These are phyloP conservation scores for Hydrolagus colliei DNA, from an alignment of 2,797 vertebrate genomes.

Conservation along the genomic window DNA sequence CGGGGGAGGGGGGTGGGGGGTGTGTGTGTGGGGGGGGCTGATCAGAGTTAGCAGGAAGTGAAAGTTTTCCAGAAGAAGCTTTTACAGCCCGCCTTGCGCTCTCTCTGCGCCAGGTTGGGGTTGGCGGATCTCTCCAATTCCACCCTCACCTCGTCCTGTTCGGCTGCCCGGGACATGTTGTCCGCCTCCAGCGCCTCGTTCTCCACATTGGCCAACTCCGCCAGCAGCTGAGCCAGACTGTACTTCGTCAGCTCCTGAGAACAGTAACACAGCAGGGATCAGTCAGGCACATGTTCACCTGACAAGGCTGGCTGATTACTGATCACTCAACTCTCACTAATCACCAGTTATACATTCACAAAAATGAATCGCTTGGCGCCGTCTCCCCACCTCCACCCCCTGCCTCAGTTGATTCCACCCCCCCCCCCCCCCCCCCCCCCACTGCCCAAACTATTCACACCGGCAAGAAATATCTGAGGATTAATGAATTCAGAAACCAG, in stretches of 20 bases:
- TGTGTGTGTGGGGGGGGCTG: slow-evolving; percentile 31
- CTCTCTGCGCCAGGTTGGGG: slow-evolving; percentile 78
- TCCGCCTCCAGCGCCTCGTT: slow-evolving; percentile 83
- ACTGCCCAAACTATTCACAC: no score
- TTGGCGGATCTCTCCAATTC: slow-evolving; percentile 80
- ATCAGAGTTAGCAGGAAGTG: slow-evolving; percentile 80
- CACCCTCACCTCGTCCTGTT: slow-evolving; percentile 71
- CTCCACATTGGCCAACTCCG: slow-evolving; percentile 82
- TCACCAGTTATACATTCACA: no score
- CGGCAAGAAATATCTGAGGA: no score
- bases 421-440: no score
- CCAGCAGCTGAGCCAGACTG: slow-evolving; percentile 78
- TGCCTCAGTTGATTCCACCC: no score
- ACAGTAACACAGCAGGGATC: background rate
- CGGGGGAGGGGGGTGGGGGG: background rate
- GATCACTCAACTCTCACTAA: no score
- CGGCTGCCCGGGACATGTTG: slow-evolving; percentile 64
- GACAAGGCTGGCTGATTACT: no score
- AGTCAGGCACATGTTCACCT: background rate
- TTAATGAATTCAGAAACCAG: no score
- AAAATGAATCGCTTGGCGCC: no score
- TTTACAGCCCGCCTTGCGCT: slow-evolving; percentile 95
- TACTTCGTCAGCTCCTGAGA: slow-evolving; percentile 75
- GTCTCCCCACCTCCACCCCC: no score
- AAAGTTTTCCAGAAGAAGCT: slow-evolving; percentile 99